Conservation (phyloP, 2,113 vertebrate species). For the Perca schrenkii region DNA sequence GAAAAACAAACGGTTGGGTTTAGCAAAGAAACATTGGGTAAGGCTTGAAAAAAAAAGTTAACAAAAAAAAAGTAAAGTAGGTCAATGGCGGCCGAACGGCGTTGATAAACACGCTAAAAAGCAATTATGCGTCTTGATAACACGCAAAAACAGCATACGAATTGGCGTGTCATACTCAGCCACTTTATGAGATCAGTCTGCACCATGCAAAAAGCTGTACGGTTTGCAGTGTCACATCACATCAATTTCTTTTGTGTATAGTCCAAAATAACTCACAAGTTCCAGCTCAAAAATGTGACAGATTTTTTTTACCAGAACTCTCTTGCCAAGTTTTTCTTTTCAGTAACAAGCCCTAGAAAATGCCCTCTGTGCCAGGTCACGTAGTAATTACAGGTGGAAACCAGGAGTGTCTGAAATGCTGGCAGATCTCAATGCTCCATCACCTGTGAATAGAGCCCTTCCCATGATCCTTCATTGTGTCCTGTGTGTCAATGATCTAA, state of each 20-base stretch:
- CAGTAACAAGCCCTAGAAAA: conserved; percentile 3
- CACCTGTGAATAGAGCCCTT: conserved; percentile 54
- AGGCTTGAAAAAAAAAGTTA: too few relatives aligned
- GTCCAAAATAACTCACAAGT: neutral
- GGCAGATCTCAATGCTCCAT: conserved; percentile 33
- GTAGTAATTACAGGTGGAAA: conserved; percentile 64
- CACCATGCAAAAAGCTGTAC: neutral
- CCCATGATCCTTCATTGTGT: conserved; percentile 50
- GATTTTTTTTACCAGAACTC: conserved; percentile 2
- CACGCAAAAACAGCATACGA: too few relatives aligned
- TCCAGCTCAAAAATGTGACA: neutral
- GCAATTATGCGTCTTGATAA: too few relatives aligned
- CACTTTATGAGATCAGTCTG: too few relatives aligned
- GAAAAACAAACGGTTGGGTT: too few relatives aligned
- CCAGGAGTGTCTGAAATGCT: conserved; percentile 29
- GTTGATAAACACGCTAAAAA: too few relatives aligned
- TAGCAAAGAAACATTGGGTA: too few relatives aligned
- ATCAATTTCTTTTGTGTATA: neutral
- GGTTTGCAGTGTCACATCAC: neutral
- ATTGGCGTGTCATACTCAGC: too few relatives aligned
- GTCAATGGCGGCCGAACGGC: too few relatives aligned
- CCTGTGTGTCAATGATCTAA: conserved; percentile 25
- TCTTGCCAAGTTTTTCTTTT: conserved; percentile 15
- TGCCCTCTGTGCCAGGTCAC: conserved; percentile 8
- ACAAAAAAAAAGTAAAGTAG: too few relatives aligned